Base-by-base conservation (phyloP, 2,113 vertebrate species). In the Tiliqua scincoides region DNA sequence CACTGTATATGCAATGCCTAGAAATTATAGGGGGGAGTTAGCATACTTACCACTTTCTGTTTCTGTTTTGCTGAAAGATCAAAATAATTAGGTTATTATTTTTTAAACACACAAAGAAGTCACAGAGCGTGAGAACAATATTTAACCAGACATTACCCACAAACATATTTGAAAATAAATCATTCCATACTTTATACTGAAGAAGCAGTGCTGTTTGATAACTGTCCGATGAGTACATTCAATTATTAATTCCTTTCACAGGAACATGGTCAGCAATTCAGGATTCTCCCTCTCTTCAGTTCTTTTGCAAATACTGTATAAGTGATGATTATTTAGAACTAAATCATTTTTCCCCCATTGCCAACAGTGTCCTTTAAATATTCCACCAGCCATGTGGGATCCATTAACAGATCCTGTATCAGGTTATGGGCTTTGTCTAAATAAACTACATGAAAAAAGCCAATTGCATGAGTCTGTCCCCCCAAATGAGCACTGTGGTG, bases 21-120 rank as follows among this genome's bases (percentile, higher is more conserved):
- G 43, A 5, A 52, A 65, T 54, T 11, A 7, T 0, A 11, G 15
- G 6, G 35, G 0, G 1, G 27, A 82, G 43, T 8, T 23, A 25
- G 82, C 11, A 91, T 85, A 99, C 99, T 98, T 94, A 99, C 99
- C 98, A 99, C 98, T 97, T 99, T 99, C 91, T 99, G 98, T 93
- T 99, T 99, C 96, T 99, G 99, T 95, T 99, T 99, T 90, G 98
- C 98, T 99, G 96, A 91, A 96, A 96, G 96, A 96, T 94, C 91
- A 93, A 96, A 96, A 95, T 0, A 62, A 88, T 71, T 91, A 85
- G 89, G 95, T 97, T 96, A 59, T 85, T 67, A 57, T 12, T 80
- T 86, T 30, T 54, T 73, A 48, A 80, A 63, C 7, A n/a, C 18
- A 35, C 8, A 74, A 1, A 81, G 23, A 61, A 80, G 59, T 63